A percentile compares a stretch with the other conserved stretches of the same genome.
Conservation (phyloP, 2,113 vertebrate species). For the Pseudonaja textilis region DNA sequence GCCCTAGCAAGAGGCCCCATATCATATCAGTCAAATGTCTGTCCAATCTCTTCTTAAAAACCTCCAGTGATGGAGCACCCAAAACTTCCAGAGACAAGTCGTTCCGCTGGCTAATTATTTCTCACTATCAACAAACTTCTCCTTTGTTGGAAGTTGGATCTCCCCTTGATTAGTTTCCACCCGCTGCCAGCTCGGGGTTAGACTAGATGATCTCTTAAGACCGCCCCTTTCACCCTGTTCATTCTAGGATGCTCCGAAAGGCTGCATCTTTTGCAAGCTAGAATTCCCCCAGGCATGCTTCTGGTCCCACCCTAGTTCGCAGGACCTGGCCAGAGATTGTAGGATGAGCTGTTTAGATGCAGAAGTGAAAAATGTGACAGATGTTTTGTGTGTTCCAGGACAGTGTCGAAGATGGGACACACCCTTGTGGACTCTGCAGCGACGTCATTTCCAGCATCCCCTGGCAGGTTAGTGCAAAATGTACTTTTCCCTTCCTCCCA, state of each 20-base stretch:
- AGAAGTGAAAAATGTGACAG: neutral
- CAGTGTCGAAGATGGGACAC: conserved; percentile 77
- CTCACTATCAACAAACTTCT: too few relatives aligned
- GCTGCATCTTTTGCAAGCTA: neutral
- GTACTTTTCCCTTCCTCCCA: neutral
- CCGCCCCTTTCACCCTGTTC: neutral
- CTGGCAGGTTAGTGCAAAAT: conserved; percentile 54
- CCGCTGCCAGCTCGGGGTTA: neutral
- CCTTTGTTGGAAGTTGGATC: too few relatives aligned
- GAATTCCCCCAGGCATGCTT: neutral
- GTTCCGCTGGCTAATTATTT: too few relatives aligned
- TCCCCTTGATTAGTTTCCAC: neutral
- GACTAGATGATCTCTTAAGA: neutral
- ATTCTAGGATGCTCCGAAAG: neutral
- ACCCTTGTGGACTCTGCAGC: conserved; percentile 72
- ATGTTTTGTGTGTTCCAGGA: conserved; percentile 58
- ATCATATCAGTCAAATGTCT: too few relatives aligned
- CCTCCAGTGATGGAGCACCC: too few relatives aligned
- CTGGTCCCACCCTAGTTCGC: neutral
- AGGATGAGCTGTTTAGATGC: too few relatives aligned
- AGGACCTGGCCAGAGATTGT: neutral
- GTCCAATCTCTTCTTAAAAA: too few relatives aligned
- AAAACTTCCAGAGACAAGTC: too few relatives aligned
- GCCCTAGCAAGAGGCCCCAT: too few relatives aligned
- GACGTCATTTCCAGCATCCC: conserved; percentile 33